These are phyloP conservation scores for Temnothorax ravouxi DNA, from an alignment of 2,888 invertebrate species.

Conservation along the genomic window DNA sequence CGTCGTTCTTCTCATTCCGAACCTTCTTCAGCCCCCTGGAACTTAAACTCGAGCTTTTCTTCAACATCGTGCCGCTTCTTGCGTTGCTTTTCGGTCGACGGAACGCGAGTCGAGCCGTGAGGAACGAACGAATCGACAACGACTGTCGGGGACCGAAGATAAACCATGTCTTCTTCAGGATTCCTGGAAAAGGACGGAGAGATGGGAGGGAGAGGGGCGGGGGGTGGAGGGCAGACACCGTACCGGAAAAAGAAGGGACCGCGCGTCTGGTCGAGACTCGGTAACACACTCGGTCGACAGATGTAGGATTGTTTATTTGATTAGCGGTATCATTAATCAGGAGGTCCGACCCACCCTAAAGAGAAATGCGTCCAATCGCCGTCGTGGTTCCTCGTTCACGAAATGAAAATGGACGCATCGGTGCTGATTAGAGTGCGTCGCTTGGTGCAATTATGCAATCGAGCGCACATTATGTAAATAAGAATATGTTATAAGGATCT, in stretches of 20 bases:
- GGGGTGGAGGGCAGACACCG: slow-evolving; percentile 12
- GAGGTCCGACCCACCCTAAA: slow-evolving; percentile 60
- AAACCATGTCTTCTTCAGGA: slow-evolving; percentile 64
- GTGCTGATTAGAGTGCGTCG: neutral
- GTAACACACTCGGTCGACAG: slow-evolving; percentile 82
- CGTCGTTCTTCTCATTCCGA: neutral
- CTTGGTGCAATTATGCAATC: neutral
- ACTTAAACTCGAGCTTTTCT: slow-evolving; percentile 21
- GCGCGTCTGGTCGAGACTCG: slow-evolving; percentile 65
- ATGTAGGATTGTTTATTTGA: slow-evolving; percentile 84
- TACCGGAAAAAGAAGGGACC: slow-evolving; percentile 54
- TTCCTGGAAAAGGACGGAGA: neutral
- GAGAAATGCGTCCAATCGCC: slow-evolving; percentile 15
- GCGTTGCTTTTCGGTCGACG: slow-evolving; percentile 48
- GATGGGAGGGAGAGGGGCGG: neutral
- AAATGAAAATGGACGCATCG: slow-evolving; percentile 14
- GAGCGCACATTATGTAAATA: neutral
- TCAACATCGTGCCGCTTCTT: slow-evolving; percentile 25
- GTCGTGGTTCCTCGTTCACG: neutral
- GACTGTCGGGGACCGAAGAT: slow-evolving; percentile 55
- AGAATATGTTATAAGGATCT: neutral
- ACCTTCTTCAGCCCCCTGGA: neutral
- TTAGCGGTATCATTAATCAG: slow-evolving; percentile 82
- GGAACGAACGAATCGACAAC: slow-evolving; percentile 57
- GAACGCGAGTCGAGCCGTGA: slow-evolving; percentile 47